phyloP scores from a whole-genome alignment of 2,888 invertebrate species.

The Pseudococcus viburni region DNA sequence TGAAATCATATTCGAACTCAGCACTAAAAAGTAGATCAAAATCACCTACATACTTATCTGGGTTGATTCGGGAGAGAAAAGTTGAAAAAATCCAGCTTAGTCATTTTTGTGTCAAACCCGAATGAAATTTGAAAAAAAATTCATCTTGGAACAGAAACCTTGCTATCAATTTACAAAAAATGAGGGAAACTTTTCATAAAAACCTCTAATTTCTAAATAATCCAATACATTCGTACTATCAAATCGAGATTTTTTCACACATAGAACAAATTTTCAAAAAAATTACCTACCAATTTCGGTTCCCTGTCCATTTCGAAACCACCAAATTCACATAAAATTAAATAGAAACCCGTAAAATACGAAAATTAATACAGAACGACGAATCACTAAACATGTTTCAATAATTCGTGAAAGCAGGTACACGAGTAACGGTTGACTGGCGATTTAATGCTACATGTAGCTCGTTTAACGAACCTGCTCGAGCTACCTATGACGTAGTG shows the following conservation, averaged over 20 bases:
- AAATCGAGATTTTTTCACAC: background rate
- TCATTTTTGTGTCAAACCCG: no score
- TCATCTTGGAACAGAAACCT: no score
- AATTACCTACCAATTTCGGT: background rate
- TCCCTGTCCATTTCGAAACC: background rate
- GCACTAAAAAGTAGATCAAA: no score
- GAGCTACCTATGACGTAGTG: background rate
- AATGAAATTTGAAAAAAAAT: no score
- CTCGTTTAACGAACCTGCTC: background rate
- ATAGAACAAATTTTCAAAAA: background rate
- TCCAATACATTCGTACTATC: no score
- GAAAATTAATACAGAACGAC: background rate
- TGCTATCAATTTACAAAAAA: no score
- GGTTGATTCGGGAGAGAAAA: no score
- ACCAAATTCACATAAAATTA: background rate
- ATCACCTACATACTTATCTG: no score
- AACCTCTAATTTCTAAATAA: no score
- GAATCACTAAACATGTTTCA: background rate
- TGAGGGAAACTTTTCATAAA: no score
- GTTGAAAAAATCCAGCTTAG: no score
- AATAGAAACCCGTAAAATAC: background rate
- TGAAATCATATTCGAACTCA: no score
- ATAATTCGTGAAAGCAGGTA: background rate
- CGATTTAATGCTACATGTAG: conserved; percentile 1
- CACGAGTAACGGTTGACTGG: background rate